Conservation (phyloP, 2,888 invertebrate genomes). For the Caenorhabditis japonica region DNA sequence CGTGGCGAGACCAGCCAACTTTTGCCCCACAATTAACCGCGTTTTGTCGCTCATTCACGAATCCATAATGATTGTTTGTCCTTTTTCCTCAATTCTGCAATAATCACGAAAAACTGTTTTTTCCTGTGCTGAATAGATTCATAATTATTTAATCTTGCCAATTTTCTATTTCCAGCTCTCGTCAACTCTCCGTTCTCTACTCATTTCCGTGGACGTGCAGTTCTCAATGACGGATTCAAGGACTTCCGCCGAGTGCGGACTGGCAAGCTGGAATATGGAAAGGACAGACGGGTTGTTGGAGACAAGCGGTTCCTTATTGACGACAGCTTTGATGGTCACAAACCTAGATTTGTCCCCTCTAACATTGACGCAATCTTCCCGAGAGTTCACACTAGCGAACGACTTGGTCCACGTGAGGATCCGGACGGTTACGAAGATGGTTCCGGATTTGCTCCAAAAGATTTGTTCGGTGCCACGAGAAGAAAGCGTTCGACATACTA, state of each 20-base stretch:
- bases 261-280: slow-evolving; percentile 33
- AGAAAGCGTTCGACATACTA: slow-evolving; percentile 36
- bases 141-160: too few relatives aligned
- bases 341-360: slow-evolving; percentile 13
- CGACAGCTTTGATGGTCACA: slow-evolving; percentile 37
- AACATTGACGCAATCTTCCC: slow-evolving; percentile 35
- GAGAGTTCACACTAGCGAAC: slow-evolving; percentile 5
- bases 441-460: slow-evolving; percentile 35
- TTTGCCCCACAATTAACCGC: too few relatives aligned
- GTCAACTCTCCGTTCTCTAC: slow-evolving; percentile 40
- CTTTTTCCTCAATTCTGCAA: too few relatives aligned
- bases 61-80: too few relatives aligned
- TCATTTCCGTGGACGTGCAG: slow-evolving; percentile 18
- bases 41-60: too few relatives aligned
- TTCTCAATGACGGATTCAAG: slow-evolving; percentile 35
- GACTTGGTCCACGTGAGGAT: slow-evolving; percentile 34
- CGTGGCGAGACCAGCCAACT: too few relatives aligned
- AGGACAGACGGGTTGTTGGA: slow-evolving; percentile 12
- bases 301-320: slow-evolving; percentile 28
- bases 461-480: slow-evolving; percentile 41
- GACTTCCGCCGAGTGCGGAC: slow-evolving; percentile 26
- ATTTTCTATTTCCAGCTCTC: slow-evolving; percentile 28
- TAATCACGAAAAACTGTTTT: too few relatives aligned
- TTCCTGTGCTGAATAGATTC: too few relatives aligned
- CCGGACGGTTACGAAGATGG: slow-evolving; percentile 39